Evolutionary conservation across 2,113 vertebrate species (phyloP).

Genomic region (Sula dactylatra): DNA sequence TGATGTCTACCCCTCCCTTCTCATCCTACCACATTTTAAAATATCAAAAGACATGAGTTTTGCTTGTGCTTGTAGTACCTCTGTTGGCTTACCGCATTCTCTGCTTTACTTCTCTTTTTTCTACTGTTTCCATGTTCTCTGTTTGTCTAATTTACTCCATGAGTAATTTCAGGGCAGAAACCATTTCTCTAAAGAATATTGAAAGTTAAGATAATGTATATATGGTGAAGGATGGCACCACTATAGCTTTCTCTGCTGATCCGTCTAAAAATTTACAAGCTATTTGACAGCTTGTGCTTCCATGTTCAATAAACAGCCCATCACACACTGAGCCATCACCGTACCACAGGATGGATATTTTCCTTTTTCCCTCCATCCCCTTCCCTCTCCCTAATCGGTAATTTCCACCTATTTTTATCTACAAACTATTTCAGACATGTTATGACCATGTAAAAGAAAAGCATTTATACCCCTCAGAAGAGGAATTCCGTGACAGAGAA

Average conservation of each 20-base stretch:
- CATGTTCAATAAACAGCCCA: neutral
- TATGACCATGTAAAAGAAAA: neutral
- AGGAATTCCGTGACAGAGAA: neutral
- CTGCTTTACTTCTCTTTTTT: neutral
- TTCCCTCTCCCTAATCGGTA: neutral
- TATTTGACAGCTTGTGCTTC: neutral
- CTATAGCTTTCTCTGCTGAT: neutral
- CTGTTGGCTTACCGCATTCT: neutral
- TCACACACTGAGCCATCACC: neutral
- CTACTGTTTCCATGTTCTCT: neutral
- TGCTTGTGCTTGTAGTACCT: neutral
- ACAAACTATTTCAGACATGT: neutral
- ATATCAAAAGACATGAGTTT: neutral
- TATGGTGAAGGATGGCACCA: neutral
- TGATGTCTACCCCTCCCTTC: neutral
- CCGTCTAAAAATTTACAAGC: neutral
- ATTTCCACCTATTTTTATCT: neutral
- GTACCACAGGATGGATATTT: neutral
- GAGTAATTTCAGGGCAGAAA: neutral
- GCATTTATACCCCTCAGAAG: neutral
- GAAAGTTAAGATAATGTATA: neutral
- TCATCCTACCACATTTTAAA: neutral
- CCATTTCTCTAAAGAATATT: neutral
- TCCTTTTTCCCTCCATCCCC: neutral
- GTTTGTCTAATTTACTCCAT: neutral